Base-by-base conservation (phyloP, 2,888 invertebrate species). In the Sarcophaga variegata region DNA sequence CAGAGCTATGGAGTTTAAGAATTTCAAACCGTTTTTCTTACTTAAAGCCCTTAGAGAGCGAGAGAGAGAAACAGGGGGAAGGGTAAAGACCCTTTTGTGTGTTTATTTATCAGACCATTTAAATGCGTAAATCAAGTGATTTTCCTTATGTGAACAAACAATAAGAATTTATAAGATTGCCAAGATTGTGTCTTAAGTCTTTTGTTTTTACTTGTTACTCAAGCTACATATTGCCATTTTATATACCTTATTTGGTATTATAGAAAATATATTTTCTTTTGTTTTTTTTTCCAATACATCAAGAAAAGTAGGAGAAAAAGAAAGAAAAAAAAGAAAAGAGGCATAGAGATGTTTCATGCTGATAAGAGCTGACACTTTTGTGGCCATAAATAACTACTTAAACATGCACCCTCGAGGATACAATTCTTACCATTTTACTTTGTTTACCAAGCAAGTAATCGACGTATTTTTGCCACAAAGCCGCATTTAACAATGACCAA, bases 351-450 rank as follows among this genome's bases (percentile, higher is more conserved):
- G 90, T 90, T 92, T 90, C 89, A 90, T 90, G 92, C 92, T 92
- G 93, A 93, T 93, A 92, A 93, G 90, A 91, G 90, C 92, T 93
- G 93, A 93, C 93, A 92, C 92, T 92, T 92, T 87, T 87, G 87
- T 91, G 91, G 90, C 92, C 93, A 93, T 93, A 93, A 93, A 93
- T 93, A 93, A 92, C 92, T 87, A 90, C 89, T 89, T 90, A 91
- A 91, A 91, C 92, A 92, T 92, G 91, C 90, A 90, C 89, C 91
- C 92, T 91, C 90, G 90, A 90, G 91, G 91, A 90, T 85, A 84
- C 76, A 72, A 78, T 76, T 75, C 74, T 79, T 49, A 67, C 60
- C 37, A 54, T 77, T 60, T 62, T 78, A 71, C 64, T 66, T 54
- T 74, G 22, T 67, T 25, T 47, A 45, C 60, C 17, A 37, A 47